Percentiles rank a stretch among this genome's conserved stretches.
phyloP scores from a whole-genome alignment of 1,140 invertebrate species.

The Euglossa dilemma region DNA sequence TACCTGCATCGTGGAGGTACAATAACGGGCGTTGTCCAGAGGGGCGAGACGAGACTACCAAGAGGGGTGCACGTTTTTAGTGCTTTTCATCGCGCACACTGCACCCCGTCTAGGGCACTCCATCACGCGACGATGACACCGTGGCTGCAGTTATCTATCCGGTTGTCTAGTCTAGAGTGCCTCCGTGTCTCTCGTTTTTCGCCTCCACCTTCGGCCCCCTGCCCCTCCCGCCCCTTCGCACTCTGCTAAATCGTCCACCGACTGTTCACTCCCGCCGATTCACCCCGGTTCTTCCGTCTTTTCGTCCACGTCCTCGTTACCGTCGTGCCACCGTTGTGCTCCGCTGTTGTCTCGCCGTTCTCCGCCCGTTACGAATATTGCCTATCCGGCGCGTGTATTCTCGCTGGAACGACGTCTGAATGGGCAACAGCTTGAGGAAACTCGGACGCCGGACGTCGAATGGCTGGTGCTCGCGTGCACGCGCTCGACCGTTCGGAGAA shows the following conservation, averaged over 20 bases:
- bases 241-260: not conserved
- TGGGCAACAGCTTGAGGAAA: not conserved
- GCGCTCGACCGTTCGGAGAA: conserved; percentile 16
- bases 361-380: not conserved
- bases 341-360: no score
- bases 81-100: conserved; percentile 53
- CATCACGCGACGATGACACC: conserved; percentile 61
- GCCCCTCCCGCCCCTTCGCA: not conserved
- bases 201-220: not conserved
- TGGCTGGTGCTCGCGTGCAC: not conserved
- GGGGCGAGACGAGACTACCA: conserved; percentile 39
- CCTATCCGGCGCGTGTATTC: not conserved
- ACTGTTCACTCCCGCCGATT: not conserved
- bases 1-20: conserved; percentile 50
- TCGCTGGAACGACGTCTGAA: not conserved
- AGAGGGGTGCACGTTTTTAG: conserved; percentile 49
- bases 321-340: not conserved
- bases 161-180: conserved; percentile 55
- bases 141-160: conserved; percentile 61
- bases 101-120: conserved; percentile 58
- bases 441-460: conserved; percentile 32
- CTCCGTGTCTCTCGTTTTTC: conserved; percentile 30
- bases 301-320: not conserved
- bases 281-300: not conserved
- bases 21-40: conserved; percentile 56